Conservation (phyloP, 2,113 vertebrate species). For the Synchiropus splendidus region DNA sequence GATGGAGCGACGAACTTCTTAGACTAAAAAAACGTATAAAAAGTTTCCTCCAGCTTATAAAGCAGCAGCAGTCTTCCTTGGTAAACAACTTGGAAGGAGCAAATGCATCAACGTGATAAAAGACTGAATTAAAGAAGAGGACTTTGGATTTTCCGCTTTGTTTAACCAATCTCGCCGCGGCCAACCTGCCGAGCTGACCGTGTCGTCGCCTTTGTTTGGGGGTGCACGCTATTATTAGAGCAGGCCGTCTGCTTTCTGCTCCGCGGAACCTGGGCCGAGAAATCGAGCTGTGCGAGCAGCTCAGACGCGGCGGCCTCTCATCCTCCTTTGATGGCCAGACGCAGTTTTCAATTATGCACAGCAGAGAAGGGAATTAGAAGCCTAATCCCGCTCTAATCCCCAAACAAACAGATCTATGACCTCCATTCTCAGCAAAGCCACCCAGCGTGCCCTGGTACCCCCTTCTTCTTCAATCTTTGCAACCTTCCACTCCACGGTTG, state of each 20-base stretch:
- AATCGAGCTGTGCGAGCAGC: conserved; percentile 14
- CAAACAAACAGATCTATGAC: conserved; percentile 62
- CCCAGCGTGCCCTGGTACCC: conserved; percentile 25
- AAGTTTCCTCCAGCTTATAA: too few relatives aligned
- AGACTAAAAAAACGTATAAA: too few relatives aligned
- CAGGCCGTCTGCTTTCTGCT: conserved; percentile 5
- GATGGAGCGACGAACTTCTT: too few relatives aligned
- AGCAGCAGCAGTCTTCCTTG: too few relatives aligned
- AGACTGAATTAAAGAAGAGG: too few relatives aligned
- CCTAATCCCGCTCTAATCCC: conserved; percentile 57
- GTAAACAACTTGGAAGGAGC: too few relatives aligned
- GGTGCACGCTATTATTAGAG: conserved; percentile 19
- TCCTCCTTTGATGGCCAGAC: conserved; percentile 34
- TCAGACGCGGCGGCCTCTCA: conserved; percentile 18
- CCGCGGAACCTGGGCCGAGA: conserved; percentile 7
- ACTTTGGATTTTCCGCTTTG: too few relatives aligned
- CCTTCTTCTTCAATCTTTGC: conserved; percentile 22
- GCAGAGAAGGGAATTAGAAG: conserved; percentile 51
- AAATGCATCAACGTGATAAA: too few relatives aligned
- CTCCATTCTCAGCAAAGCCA: conserved; percentile 38
- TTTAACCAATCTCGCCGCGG: too few relatives aligned
- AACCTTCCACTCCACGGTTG: conserved; percentile 7
- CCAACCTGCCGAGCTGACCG: not conserved
- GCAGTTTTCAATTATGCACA: conserved; percentile 64
- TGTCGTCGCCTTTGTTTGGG: conserved; percentile 13